A percentile compares a stretch with the other conserved stretches of the same genome.
Evolutionary conservation across 2,113 vertebrate species (phyloP).

Genomic region (Salvelinus alpinus): DNA sequence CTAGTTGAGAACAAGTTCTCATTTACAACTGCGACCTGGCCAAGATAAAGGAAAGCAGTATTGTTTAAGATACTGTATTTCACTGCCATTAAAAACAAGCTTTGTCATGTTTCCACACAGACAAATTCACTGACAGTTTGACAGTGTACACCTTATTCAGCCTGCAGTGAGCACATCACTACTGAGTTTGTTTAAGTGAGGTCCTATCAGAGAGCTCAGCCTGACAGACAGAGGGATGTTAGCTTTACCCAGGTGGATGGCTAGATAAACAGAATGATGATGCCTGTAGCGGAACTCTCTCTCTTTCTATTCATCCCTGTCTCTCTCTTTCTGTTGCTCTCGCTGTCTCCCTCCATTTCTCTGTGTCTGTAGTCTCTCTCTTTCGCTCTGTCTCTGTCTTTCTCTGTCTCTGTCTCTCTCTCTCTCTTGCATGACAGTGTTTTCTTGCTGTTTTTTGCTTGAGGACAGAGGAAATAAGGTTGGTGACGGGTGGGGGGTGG

Average conservation of each 20-base stretch:
- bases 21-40: too few species aligned
- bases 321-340: constrained; percentile 2
- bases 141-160: neutral
- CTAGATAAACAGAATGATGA: neutral
- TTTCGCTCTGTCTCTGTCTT: neutral
- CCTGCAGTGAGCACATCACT: neutral
- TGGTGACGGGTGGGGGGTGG: constrained; percentile 22
- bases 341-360: constrained; percentile 3
- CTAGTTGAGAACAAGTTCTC: too few species aligned
- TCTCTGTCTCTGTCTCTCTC: neutral
- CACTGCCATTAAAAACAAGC: too few species aligned
- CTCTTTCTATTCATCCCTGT: neutral
- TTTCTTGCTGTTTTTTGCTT: constrained; percentile 45
- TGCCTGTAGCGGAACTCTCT: neutral
- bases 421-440: constrained; percentile 7
- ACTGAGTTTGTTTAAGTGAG: neutral
- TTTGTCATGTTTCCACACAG: neutral
- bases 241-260: neutral
- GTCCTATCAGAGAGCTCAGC: neutral
- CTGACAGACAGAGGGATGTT: neutral
- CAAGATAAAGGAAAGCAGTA: too few species aligned
- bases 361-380: neutral
- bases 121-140: neutral
- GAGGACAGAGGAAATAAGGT: constrained; percentile 62
- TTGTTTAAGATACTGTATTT: too few species aligned